Evolutionary conservation across 1,140 invertebrate species (phyloP), one percentile per base, ranked within the genome.

Genomic region (Drosophila santomea): DNA sequence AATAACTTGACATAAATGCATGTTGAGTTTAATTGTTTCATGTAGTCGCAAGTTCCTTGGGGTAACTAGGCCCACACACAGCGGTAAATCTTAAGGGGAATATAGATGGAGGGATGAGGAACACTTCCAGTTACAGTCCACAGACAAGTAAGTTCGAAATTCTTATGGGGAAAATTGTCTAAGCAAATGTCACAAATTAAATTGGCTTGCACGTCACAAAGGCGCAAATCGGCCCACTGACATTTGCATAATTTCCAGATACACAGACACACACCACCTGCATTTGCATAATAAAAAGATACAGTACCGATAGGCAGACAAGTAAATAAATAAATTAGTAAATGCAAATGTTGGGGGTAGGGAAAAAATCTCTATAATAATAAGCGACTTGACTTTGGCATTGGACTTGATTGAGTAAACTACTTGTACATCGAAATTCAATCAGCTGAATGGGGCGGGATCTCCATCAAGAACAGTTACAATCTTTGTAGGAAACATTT

Each of bases 1-100:
- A 88, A 89, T 83, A 83, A 88, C 71, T 83, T 88, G 79, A 88
- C 83, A 86, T 88, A 89, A 86, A 86, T 86, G 84, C 83, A 86
- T 86, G 84, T 86, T 88, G 83, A 76, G 63, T 86, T 86, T 86
- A 86, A 86, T 86, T 86, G 83, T 86, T 83, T 75, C 75, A 79
- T 86, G 81, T 85, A 78, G 73, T 85, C 82, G 81, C 81, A 72
- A 75, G 79, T 86, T 88, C 75, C 83, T 82, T 68, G 66, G 67
- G 41, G 45, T 58, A 55, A 56, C 12, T 14, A 23, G 64, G 78
- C 82, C 78, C 82, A 85, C 82, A 85, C 82, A 78, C 57, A 74
- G 36, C 17, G 51, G 12, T 44, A 28, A 23, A 23, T 39, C 20
- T 58, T 39, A 14, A 20, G 43, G 11, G 15, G 43, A 55, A 20